phyloP scores from a whole-genome alignment of 2,797 vertebrate species.

The Poecile montanus region DNA sequence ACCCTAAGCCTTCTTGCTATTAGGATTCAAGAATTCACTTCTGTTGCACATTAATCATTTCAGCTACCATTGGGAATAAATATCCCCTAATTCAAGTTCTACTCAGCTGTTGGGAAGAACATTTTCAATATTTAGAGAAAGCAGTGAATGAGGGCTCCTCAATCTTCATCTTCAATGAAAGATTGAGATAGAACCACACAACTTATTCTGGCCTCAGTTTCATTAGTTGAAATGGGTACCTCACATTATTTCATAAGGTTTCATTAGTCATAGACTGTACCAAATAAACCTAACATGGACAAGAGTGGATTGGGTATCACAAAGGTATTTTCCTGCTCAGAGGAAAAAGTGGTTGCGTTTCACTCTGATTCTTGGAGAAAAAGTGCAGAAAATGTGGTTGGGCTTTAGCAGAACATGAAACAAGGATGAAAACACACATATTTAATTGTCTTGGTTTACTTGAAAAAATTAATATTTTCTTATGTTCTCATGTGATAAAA shows the following conservation, averaged over 20 bases:
- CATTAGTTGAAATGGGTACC: neutral
- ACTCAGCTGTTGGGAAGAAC: neutral
- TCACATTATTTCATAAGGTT: neutral
- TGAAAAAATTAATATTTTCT: neutral
- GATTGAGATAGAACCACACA: neutral
- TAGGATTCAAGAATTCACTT: neutral
- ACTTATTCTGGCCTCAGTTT: neutral
- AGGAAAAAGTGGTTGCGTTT: neutral
- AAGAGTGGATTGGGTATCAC: neutral
- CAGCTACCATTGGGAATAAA: neutral
- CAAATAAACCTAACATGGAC: neutral
- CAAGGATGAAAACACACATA: neutral
- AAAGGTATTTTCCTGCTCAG: neutral
- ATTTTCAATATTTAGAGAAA: neutral
- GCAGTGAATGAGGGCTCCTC: neutral
- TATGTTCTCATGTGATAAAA: neutral
- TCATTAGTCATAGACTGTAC: neutral
- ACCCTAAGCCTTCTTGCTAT: neutral
- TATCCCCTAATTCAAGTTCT: neutral
- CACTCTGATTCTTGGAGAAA: neutral
- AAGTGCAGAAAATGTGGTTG: neutral
- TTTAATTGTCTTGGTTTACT: neutral
- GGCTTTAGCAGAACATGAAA: neutral
- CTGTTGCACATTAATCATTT: neutral
- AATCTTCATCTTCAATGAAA: neutral